A percentile compares a stretch with the other conserved stretches of the same genome.
Conservation (phyloP, 2,113 vertebrate species). For the Alosa alosa region DNA sequence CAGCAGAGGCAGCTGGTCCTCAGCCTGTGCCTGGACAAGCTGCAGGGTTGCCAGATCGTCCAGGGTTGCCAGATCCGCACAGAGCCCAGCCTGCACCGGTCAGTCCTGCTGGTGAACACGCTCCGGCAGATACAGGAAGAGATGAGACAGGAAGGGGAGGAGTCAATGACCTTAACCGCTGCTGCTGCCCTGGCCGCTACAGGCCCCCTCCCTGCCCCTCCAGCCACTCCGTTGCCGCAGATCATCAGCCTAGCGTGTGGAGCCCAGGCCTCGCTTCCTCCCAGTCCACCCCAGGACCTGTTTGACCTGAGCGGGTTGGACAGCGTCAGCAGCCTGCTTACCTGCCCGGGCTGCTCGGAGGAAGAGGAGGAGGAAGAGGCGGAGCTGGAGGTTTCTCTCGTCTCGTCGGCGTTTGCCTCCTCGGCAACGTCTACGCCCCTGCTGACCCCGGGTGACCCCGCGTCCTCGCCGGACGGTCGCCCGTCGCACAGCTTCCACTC, state of each 20-base stretch:
- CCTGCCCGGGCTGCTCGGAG: constrained; percentile 65
- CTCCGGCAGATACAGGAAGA: constrained; percentile 83
- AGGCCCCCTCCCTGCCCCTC: constrained; percentile 47
- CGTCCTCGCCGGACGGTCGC: constrained; percentile 48
- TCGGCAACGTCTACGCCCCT: background rate
- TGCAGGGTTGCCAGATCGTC: constrained; percentile 74
- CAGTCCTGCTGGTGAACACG: constrained; percentile 84
- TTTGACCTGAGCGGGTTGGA: constrained; percentile 32
- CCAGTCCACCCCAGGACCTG: constrained; percentile 48
- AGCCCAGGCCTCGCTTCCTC: background rate
- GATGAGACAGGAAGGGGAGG: constrained; percentile 60
- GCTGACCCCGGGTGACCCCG: background rate
- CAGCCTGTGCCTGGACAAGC: constrained; percentile 81
- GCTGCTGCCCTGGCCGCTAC: background rate
- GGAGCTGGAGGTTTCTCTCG: constrained; percentile 34
- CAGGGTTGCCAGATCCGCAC: constrained; percentile 76
- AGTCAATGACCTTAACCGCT: background rate
- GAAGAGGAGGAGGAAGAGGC: constrained; percentile 56
- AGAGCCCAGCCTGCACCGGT: constrained; percentile 82
- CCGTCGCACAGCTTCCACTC: constrained; percentile 46
- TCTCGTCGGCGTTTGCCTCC: background rate
- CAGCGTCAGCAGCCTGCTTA: constrained; percentile 59
- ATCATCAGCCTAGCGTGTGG: background rate
- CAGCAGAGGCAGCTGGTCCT: constrained; percentile 84
- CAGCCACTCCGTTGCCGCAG: background rate